Base-by-base conservation (phyloP, 1,140 invertebrate genomes). In the Andricus grossulariae region DNA sequence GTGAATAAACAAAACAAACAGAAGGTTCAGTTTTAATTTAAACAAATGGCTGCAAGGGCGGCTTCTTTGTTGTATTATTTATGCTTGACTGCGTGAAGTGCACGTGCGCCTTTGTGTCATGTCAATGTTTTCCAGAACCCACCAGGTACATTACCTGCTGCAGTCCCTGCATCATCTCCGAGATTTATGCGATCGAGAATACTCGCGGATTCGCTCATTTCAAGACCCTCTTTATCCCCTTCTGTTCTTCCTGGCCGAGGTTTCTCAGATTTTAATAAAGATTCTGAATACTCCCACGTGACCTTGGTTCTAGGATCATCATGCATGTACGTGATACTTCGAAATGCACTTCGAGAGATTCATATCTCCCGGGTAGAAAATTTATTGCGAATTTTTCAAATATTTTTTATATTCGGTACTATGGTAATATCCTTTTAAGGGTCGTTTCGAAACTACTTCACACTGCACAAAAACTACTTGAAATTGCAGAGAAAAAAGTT, bases 21-120 rank as follows among this genome's bases (percentile, higher is more conserved):
- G 25, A 32, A 32, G 25, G 25, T 32, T 32, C 5, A 32, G 25
- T 32, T 32, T 92, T 91, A 91, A 91, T 92, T 91, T 89, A 90
- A 92, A 92, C 89, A 91, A 92, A 92, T 90, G 90, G 88, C 88
- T 85, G 84, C 82, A 84, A 86, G 88, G 88, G 90, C 90, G 90
- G 90, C 88, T 88, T 90, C 90, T 92, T 92, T 92, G 91, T 92
- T 85, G 84, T 88, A 90, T 90, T 92, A 92, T 92, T 92, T 91
- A 92, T 91, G 89, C 88, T 81, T 82, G 83, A 88, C 88, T 89
- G 87, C 85, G 85, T 85, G 77, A 83, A 80, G 84, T 86, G 86
- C 90, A 91, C 90, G 90, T 91, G 90, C 87, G 89, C 86, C 88
- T 86, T 86, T 90, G 89, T 90, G 90, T 91, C 90, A 91, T 90